Evolutionary conservation across 1,140 invertebrate species (phyloP).

Genomic region (Drosophila pachea): DNA sequence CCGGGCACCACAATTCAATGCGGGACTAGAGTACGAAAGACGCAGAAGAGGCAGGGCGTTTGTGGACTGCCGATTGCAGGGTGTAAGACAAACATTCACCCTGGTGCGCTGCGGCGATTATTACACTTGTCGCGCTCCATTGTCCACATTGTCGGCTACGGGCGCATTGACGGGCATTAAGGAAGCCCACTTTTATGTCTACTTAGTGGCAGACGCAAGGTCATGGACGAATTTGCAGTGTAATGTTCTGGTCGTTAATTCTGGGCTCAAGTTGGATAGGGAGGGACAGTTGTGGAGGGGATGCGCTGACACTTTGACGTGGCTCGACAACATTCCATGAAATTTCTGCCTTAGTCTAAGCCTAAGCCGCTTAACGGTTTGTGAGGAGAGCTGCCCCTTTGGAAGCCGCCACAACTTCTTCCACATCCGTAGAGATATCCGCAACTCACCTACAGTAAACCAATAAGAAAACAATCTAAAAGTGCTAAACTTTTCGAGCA

Average conservation of each 20-base stretch:
- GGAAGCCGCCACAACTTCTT: too few species aligned
- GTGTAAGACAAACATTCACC: neutral
- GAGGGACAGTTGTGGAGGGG: too few species aligned
- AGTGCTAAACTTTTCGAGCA: too few species aligned
- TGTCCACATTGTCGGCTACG: constrained; percentile 4
- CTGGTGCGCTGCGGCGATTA: constrained; percentile 27
- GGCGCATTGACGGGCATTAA: neutral
- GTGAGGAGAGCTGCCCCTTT: too few species aligned
- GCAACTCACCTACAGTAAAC: too few species aligned
- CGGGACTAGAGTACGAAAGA: too few species aligned
- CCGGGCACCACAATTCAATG: too few species aligned
- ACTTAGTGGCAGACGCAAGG: constrained; percentile 33
- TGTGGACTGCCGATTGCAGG: too few species aligned
- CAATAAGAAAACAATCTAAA: too few species aligned
- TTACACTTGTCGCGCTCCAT: constrained; percentile 50
- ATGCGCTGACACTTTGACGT: neutral
- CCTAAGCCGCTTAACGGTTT: constrained; percentile 30
- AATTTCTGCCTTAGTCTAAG: constrained; percentile 4
- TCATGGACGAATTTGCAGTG: constrained; percentile 13
- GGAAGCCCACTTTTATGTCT: constrained; percentile 8
- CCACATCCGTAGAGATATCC: too few species aligned
- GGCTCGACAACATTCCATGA: too few species aligned
- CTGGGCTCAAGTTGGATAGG: neutral
- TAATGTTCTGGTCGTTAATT: constrained; percentile 15
- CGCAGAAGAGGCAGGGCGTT: too few species aligned